A percentile compares a stretch with the other conserved stretches of the same genome.
Conservation (phyloP, 2,888 invertebrate genomes). For the Noctua pronuba region DNA sequence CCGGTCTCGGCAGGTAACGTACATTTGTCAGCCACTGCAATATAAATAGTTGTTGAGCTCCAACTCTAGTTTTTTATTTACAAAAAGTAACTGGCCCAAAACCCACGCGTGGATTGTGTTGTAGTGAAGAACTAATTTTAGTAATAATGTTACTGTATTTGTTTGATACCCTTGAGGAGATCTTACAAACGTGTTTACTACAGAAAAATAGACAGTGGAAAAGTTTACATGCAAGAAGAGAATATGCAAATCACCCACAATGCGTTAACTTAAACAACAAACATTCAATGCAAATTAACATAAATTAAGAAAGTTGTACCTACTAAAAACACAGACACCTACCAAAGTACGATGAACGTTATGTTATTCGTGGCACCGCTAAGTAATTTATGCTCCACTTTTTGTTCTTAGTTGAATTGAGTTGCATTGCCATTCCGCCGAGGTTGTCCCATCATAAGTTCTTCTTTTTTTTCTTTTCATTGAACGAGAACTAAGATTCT, state of each 20-base stretch:
- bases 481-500: not conserved
- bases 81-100: not conserved
- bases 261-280: constrained; percentile 4
- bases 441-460: not conserved
- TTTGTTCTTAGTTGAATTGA: not conserved
- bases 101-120: not conserved
- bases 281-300: not conserved
- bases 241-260: constrained; percentile 8
- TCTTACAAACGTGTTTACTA: no score
- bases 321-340: no score
- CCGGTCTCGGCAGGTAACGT: constrained; percentile 94
- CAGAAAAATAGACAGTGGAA: not conserved
- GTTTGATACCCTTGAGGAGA: constrained; percentile 11
- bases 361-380: not conserved
- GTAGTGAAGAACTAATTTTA: not conserved
- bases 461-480: not conserved
- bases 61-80: no score
- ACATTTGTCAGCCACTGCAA: constrained; percentile 90
- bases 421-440: not conserved
- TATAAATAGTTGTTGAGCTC: constrained; percentile 22
- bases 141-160: not conserved
- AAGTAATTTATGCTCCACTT: not conserved
- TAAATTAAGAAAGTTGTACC: not conserved
- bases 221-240: constrained; percentile 32
- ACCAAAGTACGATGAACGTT: not conserved